Evolutionary conservation across 2,113 vertebrate genomes (phyloP), one percentile per base, ranked within the genome.

Genomic region (Campylomormyrus numenius): DNA sequence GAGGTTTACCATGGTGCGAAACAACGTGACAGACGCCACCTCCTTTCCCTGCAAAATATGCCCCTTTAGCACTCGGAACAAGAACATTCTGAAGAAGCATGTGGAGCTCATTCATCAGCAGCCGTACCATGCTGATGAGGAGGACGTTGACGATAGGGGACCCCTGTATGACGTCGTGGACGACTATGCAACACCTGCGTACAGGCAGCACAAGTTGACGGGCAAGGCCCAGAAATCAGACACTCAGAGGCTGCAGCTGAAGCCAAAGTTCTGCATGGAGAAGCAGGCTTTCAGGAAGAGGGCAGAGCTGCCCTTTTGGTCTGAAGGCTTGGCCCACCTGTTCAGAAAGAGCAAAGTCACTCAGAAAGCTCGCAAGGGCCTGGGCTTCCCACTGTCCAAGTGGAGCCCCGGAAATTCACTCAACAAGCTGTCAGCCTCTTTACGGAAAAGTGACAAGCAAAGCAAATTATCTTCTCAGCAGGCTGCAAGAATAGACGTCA

Each of bases 291-390:
- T 91, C 84, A 89, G 88, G 89, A 92, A 89, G 87, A 91, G 83
- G 74, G 19, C 87, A 7, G 84, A 70, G 70, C 90, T 92, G 39
- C 74, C 96, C 49, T 94, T 95, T 89, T 93, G 95, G 91, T 94
- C 96, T 86, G 91, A 93, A 92, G 94, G 94, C 95, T 95, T 96
- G 93, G 39, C 96, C 91, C 97, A 96, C 94, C 95, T 97, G 90
- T 96, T 97, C 92, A 96, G 95, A 93, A 95, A 95, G 90, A 95
- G 96, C 91, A 94, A 96, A 89, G 95, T 95, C 92, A 94, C 97
- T 95, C 96, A 97, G 90, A 96, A 96, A 94, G 96, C 96, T 93
- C 95, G 95, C 93, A 96, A 97, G 94, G 97, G 95, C 92, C 93
- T 96, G 87, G 94, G 95, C 90, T 95, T 95, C 92, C 89, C 95